Base-by-base conservation (phyloP, 2,888 invertebrate genomes). In the Zelleria hepariella region DNA sequence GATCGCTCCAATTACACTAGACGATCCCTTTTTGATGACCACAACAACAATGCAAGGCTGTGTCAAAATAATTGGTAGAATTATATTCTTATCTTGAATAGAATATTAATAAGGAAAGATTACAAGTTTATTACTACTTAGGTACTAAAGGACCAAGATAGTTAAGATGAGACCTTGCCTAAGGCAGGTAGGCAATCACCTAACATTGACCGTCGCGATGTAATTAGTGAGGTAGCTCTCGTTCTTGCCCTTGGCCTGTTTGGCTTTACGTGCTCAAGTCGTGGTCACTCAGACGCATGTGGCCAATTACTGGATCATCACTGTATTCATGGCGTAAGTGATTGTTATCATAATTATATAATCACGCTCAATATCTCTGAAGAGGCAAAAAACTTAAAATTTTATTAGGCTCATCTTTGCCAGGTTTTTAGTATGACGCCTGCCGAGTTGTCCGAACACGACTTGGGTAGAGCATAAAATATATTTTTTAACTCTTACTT, bases 191-290 rank as follows among this genome's bases (percentile, higher is more conserved):
- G 26, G 57, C 27, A 54, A 58, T 58, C 51, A n/a, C 51, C 53
- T 60, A 47, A 61, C 61, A 60, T 60, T 60, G 58, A 18, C 58
- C 62, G 42, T 32, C 51, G 21, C 23, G 21, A 51, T 51, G 21
- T 42, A 42, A 42, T 23, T 26, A 32, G 6, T 42, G 15, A n/a
- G n/a, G n/a, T 15, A 42, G 47, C 15, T 57, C 23, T 42, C 8
- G n/a, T 23, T 42, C 23, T 42, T 57, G 47, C 15, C 32, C 32
- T 42, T 57, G 42, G 32, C 27, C 47, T 32, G 20, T 57, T 57
- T 57, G 23, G 51, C 51, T 51, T 51, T 10, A 21, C 51, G 32
- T 42, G 32, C 32, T 2, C 1, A 42, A 10, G 10, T 42, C 10
- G 15, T 42, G 7, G 7, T 4, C 7, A 10, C 15, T 42, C 10